Base-by-base conservation (phyloP, 37 sponge, comb jelly and placozoan species). In the Halisarca cf. caerulea region DNA sequence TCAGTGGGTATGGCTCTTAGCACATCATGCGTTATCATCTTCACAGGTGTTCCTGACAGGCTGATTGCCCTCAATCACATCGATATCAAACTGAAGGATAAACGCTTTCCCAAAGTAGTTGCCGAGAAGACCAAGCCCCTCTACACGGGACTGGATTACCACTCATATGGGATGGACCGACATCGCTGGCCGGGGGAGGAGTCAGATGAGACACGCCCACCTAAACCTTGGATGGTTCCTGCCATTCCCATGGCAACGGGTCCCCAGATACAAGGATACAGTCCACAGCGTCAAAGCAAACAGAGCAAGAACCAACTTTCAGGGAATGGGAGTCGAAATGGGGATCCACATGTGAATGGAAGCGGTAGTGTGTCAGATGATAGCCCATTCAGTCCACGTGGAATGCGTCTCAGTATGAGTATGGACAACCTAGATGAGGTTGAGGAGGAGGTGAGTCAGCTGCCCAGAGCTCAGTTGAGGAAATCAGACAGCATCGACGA, bases 151-250 rank as follows among this genome's bases (percentile, higher is more conserved):
- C 7, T 74, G 77, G 77, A 74, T 23, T 74, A 74, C 44, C 77
- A 41, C 17, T 1, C 30, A 21, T 74, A 74, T 7, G 77, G 77
- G 15, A 44, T 40, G 2, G 77, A 37, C 77, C 15, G 9, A 2
- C 77, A 74, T 41, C 77, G 41, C 42, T 74, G 77, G 77, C 77
- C 77, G 42, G 77, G 77, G 45, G 77, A 74, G 77, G 77, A 74
- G 18, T n/a, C 24, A 7, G n/a, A 40, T 37, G 77, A n/a, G 20
- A 40, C 24, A 3, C 24, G 18, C 38, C 24, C 77, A 44, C 77
- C 77, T 21, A 74, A 74, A 23, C 77, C 77, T 40, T 74, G 77
- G 77, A 74, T 74, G 77, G 77, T 74, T 3, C 77, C 77, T 1
- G 45, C 77, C 24, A 74, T 74, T 2, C 45, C 45, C 17, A 20